Percentiles rank a stretch among this genome's conserved stretches.
phyloP scores from a whole-genome alignment of 1,140 invertebrate species.

The Drosophila virilis region DNA sequence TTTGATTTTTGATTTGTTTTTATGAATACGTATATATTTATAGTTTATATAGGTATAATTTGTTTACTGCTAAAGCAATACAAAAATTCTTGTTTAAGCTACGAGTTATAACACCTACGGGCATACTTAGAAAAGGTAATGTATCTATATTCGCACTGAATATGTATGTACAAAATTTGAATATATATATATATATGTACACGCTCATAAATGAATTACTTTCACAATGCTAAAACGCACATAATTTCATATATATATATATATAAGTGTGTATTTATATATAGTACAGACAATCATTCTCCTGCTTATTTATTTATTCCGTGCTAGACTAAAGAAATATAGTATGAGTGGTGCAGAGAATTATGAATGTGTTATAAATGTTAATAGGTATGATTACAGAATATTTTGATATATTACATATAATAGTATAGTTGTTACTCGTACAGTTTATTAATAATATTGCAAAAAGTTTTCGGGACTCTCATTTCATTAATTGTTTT shows the following conservation, averaged over 20 bases:
- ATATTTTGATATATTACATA: conserved; percentile 40
- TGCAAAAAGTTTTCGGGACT: conserved; percentile 51
- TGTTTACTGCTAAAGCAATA: conserved; percentile 60
- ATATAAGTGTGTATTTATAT: conserved; percentile 35
- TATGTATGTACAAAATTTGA: conserved; percentile 52
- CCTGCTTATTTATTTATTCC: conserved; percentile 31
- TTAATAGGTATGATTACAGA: conserved; percentile 30
- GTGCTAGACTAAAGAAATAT: conserved; percentile 28
- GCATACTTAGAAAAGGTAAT: conserved; percentile 46
- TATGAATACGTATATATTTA: conserved; percentile 46
- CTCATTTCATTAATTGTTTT: conserved; percentile 13
- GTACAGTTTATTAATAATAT: conserved; percentile 61
- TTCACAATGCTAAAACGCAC: conserved; percentile 70
- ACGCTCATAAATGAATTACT: conserved; percentile 20
- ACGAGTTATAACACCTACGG: conserved; percentile 58
- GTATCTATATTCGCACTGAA: conserved; percentile 42
- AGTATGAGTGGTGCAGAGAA: conserved; percentile 28
- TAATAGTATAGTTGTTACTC: conserved; percentile 32
- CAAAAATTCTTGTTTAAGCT: conserved; percentile 61
- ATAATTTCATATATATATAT: conserved; percentile 31
- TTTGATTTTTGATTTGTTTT: conserved; percentile 17
- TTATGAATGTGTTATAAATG: conserved; percentile 19
- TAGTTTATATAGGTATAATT: conserved; percentile 34
- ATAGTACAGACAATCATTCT: conserved; percentile 29
- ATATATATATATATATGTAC: conserved; percentile 35